Base-by-base conservation (phyloP, 2,113 vertebrate species). In the Cygnus buccinator region DNA sequence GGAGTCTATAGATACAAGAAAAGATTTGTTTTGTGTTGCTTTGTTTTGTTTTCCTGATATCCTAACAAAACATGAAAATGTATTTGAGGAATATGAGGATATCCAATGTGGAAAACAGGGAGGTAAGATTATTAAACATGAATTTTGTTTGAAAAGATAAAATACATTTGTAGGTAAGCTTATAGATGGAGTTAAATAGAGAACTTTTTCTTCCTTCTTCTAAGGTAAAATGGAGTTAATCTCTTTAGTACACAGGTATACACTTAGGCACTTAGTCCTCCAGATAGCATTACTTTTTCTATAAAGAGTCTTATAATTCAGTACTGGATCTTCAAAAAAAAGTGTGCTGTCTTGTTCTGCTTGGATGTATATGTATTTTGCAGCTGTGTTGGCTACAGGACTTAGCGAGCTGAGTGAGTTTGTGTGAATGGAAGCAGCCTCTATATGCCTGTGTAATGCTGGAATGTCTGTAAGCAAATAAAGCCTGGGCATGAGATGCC, bases 71-170 rank as follows among this genome's bases (percentile, higher is more conserved):
- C 17, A 22, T 39, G 6, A 71, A 73, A 43, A 86, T 18, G 0
- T 67, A 37, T 93, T n/a, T 26, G 77, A 91, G 21, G 7, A 70
- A 52, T 43, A 50, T 65, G 70, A 80, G 11, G 13, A 31, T 82
- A 70, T 72, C 0, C 0, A 48, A n/a, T 6, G 13, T 1, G 5
- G 9, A 37, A 63, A 61, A 72, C 55, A 9, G 6, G 46, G 74
- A 74, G 12, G 13, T 37, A 44, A 65, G 9, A 35, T 23, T 6
- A 35, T 43, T 79, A 55, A 5, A 15, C 65, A 6, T 77, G 10
- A 70, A 29, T 83, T 95, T 89, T 79, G 5, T 44, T 92, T 80
- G 17, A 26, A 58, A 82, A 52, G 10, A 17, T 39, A 44, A 89
- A 46, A 80, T 22, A 12, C 19, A 6, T 62, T 75, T 70, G 19